Conservation (phyloP, 2,797 vertebrate genomes). For the Eleutherodactylus coqui region DNA sequence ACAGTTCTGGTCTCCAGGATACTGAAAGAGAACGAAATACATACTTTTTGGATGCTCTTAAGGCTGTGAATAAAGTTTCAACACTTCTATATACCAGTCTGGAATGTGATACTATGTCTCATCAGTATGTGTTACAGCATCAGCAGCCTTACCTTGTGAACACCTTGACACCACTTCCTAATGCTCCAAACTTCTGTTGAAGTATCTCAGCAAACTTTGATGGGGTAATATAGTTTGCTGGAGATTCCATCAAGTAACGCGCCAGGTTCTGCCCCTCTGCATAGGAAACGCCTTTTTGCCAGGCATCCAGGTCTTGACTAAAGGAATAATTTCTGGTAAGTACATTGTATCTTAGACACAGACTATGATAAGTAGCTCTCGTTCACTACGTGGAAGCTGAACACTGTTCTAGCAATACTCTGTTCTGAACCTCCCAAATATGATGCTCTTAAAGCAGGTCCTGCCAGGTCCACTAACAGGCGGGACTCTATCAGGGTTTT, state of each 20-base stretch:
- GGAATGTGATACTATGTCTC: neutral
- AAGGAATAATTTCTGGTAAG: neutral
- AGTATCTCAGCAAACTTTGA: conserved; percentile 86
- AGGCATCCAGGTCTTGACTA: conserved; percentile 79
- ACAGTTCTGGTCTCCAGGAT: neutral
- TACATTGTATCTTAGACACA: neutral
- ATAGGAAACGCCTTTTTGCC: conserved; percentile 87
- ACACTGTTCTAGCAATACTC: too few relatives aligned
- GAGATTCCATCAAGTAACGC: conserved; percentile 91
- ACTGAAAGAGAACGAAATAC: too few relatives aligned
- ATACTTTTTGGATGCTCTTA: too few relatives aligned
- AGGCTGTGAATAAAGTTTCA: too few relatives aligned
- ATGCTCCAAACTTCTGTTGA: conserved; percentile 81
- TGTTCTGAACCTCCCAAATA: too few relatives aligned
- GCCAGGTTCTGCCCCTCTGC: conserved; percentile 95
- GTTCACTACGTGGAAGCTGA: neutral
- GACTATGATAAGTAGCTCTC: neutral
- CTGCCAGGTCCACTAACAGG: too few relatives aligned
- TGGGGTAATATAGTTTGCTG: conserved; percentile 93
- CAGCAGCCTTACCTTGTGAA: conserved; percentile 77
- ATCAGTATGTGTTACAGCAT: neutral
- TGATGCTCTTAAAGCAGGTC: too few relatives aligned
- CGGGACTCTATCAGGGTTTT: too few relatives aligned
- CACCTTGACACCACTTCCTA: conserved; percentile 78
- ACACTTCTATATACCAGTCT: neutral